Evolutionary conservation across 1,140 invertebrate genomes (phyloP), one percentile per base, ranked within the genome.

Genomic region (Nasonia giraulti): DNA sequence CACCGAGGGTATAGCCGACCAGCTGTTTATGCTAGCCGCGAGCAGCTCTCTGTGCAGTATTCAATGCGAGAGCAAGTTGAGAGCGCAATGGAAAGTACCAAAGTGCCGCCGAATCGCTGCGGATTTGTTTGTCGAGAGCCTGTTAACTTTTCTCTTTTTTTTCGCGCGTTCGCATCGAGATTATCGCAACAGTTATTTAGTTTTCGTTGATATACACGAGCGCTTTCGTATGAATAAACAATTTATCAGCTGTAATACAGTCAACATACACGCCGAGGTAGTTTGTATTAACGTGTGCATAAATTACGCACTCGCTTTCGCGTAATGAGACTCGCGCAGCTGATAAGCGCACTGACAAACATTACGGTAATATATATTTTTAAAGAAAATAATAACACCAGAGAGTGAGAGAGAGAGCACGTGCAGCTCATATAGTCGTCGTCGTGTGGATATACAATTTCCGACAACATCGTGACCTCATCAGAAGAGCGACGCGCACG

Each of bases 1-100:
- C 69, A 44, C 11, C 68, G 31, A 5, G 33, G 69, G 10, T 71
- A 27, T 27, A 33, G 68, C 23, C 1, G 6, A 62, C 55, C 55
- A 20, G 55, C 55, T 83, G 50, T 84, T 84, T 80, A 66, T 74
- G 68, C 14, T 27, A 31, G 8, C 68, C 68, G 27, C 68, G 17
- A 71, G 68, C 27, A 71, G 68, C 27, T 71, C 68, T 33, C 27
- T 12, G 14, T 27, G 23, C 27, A 8, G 27, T 71, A 44, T 12
- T 71, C 10, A 69, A 62, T 62, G 20, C 55, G 20, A 62, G 55
- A n/a, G 20, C 27, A 1, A 62, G 40, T 44, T 44, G 55, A 62
- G 20, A 62, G 40, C 6, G 50, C 50, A 10, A 55, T 55, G 50
- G 12, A 55, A 55, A 55, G 40, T 44, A 44, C 40, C 10, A 44